Evolutionary conservation across 2,113 vertebrate species (phyloP).

Genomic region (Apodemus sylvaticus): DNA sequence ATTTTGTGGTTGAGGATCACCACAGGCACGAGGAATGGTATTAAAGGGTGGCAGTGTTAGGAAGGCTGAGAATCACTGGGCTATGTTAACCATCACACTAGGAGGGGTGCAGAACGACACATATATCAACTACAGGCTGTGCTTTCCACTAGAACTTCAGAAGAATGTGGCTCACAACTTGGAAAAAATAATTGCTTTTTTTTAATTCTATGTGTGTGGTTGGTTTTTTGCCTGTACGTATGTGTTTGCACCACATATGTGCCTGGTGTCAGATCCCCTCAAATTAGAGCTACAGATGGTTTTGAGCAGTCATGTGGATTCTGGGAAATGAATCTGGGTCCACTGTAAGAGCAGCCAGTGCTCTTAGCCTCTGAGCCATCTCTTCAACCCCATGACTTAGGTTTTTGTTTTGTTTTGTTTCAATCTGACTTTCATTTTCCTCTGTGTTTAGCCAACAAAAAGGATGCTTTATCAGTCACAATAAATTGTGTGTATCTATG

Average conservation of each 20-base stretch:
- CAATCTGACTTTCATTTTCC: not conserved
- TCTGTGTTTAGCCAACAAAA: not conserved
- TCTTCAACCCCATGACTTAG: not conserved
- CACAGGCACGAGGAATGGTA: not conserved
- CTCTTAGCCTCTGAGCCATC: not conserved
- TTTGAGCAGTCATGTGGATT: not conserved
- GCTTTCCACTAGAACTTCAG: accelerated
- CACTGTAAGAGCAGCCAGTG: not conserved
- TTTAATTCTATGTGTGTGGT: not conserved
- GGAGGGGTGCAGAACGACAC: accelerated
- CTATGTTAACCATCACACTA: not conserved
- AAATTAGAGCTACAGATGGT: not conserved
- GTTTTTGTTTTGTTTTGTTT: not conserved
- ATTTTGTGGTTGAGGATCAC: not conserved
- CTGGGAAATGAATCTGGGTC: not conserved
- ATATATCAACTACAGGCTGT: not conserved
- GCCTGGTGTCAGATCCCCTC: not conserved
- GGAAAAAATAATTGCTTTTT: not conserved
- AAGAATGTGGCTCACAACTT: not conserved
- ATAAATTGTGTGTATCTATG: not conserved
- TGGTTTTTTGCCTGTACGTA: not conserved
- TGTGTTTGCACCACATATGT: not conserved
- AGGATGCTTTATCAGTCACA: too few species aligned
- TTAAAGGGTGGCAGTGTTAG: not conserved
- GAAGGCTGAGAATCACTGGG: not conserved